Base-by-base conservation (phyloP, 37 sponge, comb jelly and placozoan genomes). In the Cladorhizidae sp. region DNA sequence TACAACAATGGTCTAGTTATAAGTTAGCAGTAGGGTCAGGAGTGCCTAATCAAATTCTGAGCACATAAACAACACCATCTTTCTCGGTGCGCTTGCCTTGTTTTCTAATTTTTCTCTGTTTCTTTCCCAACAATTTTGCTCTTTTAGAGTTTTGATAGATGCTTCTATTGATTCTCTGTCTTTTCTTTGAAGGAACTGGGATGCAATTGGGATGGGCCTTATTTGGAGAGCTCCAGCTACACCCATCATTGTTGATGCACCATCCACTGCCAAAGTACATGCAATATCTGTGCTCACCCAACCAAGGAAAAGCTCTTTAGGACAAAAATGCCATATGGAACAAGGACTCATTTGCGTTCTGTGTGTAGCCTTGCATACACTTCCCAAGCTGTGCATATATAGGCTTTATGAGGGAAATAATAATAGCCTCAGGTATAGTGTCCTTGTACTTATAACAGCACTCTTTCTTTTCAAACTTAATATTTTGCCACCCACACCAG, bases 211-310 rank as follows among this genome's bases (percentile, higher is more conserved):
- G 55, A 17, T 54, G 55, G 17, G 55, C 55, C 17, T 17, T 54
- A 54, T 54, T 54, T 54, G 55, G 55, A 79, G 54, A 11, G 2
- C 31, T 20, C 49, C 36, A 18, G 55, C 14, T 12, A 79, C 29
- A 33, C 3, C 52, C 3, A 21, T 18, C 20, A 79, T 29, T 0
- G 69, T 50, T 36, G 39, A 26, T 25, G 80, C 68, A 9, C 80
- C 80, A 67, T 79, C 69, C 32, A 79, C 80, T 31, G 69, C 80
- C 35, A 79, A 23, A 32, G 70, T 69, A 65, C 50, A 18, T 6
- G 69, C 52, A 11, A 35, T 52, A 11, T 79, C 80, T 3, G 67
- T 56, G 17, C 43, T 41, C 31, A 29, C 38, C 35, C 23, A 31
- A 23, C 64, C 64, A n/a, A n/a, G n/a, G n/a, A n/a, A n/a, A n/a